A percentile compares a stretch with the other conserved stretches of the same genome.
phyloP scores from a whole-genome alignment of 2,797 vertebrate species.

The Tangara arthus region DNA sequence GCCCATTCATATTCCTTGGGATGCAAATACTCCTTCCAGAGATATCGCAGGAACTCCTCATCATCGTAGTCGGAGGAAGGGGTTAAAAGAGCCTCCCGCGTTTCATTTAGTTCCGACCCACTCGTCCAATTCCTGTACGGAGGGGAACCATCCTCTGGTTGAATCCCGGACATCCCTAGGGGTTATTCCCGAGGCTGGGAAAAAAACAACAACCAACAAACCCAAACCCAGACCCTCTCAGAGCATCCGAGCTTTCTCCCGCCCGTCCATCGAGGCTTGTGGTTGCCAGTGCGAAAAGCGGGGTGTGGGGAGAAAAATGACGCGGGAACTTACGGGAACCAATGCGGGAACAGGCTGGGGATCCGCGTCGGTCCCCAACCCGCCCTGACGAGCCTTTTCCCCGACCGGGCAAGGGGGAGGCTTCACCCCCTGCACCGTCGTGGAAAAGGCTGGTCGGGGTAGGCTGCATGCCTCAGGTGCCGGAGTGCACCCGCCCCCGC shows the following conservation, averaged over 20 bases:
- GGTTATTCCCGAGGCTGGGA: background rate
- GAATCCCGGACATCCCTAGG: constrained; percentile 80
- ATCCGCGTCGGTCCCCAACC: constrained; percentile 56
- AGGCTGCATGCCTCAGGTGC: background rate
- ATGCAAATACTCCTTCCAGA: constrained; percentile 93
- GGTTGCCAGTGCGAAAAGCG: constrained; percentile 18
- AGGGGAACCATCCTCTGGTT: constrained; percentile 60
- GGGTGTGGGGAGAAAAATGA: constrained; percentile 69
- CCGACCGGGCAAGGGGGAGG: background rate
- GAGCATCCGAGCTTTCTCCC: constrained; percentile 43
- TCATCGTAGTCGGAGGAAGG: constrained; percentile 86
- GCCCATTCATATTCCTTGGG: constrained; percentile 97
- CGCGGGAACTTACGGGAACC: constrained; percentile 72
- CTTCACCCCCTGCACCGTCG: background rate
- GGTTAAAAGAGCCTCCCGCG: constrained; percentile 69
- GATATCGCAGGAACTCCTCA: constrained; percentile 89
- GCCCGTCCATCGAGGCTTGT: constrained; percentile 48
- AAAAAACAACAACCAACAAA: background rate
- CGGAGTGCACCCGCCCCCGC: background rate
- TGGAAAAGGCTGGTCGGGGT: background rate
- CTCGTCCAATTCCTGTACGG: constrained; percentile 79
- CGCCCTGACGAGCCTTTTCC: constrained; percentile 5
- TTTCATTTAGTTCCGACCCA: constrained; percentile 75
- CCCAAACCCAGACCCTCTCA: background rate
- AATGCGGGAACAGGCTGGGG: constrained; percentile 55